Conservation (phyloP, 2,888 invertebrate genomes). For the Exephanes ischioxanthus region DNA sequence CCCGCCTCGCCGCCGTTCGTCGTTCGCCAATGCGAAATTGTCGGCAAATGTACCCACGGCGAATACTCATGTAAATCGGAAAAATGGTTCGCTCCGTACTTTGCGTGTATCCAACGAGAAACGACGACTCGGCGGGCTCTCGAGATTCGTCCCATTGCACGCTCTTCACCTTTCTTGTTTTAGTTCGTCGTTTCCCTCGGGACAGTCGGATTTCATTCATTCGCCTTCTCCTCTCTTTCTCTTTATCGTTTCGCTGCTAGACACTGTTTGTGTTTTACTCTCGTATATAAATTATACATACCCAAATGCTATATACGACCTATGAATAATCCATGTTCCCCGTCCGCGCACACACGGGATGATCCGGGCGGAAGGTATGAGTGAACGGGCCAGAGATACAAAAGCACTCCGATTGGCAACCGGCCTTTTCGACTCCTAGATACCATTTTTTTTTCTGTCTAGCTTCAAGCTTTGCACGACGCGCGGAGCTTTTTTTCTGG, state of each 20-base stretch:
- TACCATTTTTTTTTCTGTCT: constrained; percentile 46
- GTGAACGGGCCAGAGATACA: constrained; percentile 11
- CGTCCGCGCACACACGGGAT: constrained; percentile 25
- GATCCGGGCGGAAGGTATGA: not conserved
- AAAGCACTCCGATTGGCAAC: constrained; percentile 53
- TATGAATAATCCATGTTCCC: not conserved
- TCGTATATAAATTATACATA: not conserved
- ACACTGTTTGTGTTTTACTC: not conserved
- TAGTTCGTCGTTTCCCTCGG: constrained; percentile 9
- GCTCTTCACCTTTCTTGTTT: constrained; percentile 2
- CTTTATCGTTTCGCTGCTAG: not conserved
- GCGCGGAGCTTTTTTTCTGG: constrained; percentile 51
- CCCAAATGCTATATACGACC: too few species aligned
- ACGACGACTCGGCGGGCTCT: constrained; percentile 28
- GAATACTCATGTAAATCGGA: constrained; percentile 41
- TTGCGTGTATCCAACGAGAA: constrained; percentile 9
- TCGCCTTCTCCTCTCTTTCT: constrained; percentile 8
- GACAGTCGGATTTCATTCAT: constrained; percentile 32
- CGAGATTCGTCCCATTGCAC: constrained; percentile 15
- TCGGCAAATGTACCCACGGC: constrained; percentile 22
- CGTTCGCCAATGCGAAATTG: constrained; percentile 10
- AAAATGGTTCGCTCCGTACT: constrained; percentile 17
- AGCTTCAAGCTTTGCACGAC: constrained; percentile 53
- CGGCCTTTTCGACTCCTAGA: constrained; percentile 43
- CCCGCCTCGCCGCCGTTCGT: constrained; percentile 1